A percentile compares a stretch with the other conserved stretches of the same genome.
phyloP scores from a whole-genome alignment of 37 sponge, comb jelly and placozoan genomes.

The Beroe forskalii region DNA sequence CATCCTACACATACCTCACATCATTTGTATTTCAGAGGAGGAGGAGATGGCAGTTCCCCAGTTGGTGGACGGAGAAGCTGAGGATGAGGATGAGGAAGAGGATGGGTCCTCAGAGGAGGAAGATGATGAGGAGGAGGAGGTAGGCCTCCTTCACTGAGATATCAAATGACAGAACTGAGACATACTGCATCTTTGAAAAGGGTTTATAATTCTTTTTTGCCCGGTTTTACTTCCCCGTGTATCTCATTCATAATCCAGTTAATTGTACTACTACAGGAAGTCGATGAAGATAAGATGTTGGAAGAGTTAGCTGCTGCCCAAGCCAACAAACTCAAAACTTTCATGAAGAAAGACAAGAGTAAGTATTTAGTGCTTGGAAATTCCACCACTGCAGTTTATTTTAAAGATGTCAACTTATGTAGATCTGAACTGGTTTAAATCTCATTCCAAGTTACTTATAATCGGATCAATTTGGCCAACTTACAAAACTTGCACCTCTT shows the following conservation, averaged over 20 bases:
- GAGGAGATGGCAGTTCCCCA: slow-evolving; percentile 42
- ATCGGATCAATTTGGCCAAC: too few relatives aligned
- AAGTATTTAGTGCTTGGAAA: not conserved
- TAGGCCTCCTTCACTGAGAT: not conserved
- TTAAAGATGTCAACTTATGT: too few relatives aligned
- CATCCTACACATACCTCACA: not conserved
- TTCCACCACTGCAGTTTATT: too few relatives aligned
- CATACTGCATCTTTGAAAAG: too few relatives aligned
- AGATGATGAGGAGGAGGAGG: not conserved
- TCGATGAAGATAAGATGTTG: slow-evolving; percentile 57
- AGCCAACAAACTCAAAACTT: slow-evolving; percentile 42
- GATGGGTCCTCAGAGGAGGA: slow-evolving; percentile 2
- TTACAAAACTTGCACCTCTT: too few relatives aligned
- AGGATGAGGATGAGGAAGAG: slow-evolving; percentile 20
- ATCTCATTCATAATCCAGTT: too few relatives aligned
- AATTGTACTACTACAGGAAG: too few relatives aligned
- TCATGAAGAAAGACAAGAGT: slow-evolving; percentile 64
- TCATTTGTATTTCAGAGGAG: not conserved
- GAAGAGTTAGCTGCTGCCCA: slow-evolving; percentile 61
- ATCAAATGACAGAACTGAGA: not conserved
- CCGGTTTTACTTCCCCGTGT: too few relatives aligned
- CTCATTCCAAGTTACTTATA: not conserved
- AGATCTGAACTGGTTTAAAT: too few relatives aligned
- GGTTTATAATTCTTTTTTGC: too few relatives aligned
- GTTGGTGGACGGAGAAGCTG: slow-evolving; percentile 46